Percentiles rank a stretch among this genome's conserved stretches.
phyloP scores from a whole-genome alignment of 1,140 invertebrate genomes.

The Nebria ingens region DNA sequence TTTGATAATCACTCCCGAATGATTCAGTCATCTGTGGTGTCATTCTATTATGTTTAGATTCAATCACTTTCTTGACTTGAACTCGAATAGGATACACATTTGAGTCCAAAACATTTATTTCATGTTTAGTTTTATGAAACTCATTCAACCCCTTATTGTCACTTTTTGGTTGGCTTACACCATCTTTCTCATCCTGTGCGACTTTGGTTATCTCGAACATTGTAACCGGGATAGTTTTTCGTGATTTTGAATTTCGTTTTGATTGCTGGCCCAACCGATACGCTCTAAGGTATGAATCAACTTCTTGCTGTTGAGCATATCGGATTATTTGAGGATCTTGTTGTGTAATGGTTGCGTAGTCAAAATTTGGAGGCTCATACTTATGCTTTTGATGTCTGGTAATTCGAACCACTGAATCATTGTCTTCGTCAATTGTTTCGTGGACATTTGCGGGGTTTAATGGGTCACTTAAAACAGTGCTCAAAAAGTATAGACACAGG shows the following conservation, averaged over 20 bases:
- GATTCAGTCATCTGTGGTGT: background rate
- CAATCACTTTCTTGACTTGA: background rate
- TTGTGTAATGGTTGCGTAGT: background rate
- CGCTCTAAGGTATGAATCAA: background rate
- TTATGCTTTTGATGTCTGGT: background rate
- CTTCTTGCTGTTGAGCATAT: slow-evolving; percentile 1
- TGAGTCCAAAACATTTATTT: background rate
- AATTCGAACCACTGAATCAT: background rate
- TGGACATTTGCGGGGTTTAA: background rate
- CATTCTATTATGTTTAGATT: background rate
- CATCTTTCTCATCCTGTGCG: background rate
- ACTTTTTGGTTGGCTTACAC: background rate
- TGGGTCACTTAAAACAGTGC: background rate
- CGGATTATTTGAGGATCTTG: slow-evolving; percentile 2
- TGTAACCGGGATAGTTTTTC: background rate
- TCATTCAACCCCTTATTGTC: background rate
- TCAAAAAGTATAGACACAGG: background rate
- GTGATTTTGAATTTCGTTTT: background rate
- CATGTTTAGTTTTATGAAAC: background rate
- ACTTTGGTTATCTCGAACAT: background rate
- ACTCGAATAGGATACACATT: background rate
- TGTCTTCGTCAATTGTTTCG: background rate
- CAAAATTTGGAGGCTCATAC: background rate
- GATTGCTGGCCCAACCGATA: background rate
- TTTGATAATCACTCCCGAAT: background rate